Evolutionary conservation across 1,140 invertebrate genomes (phyloP).

Genomic region (Megalonaias nervosa): DNA sequence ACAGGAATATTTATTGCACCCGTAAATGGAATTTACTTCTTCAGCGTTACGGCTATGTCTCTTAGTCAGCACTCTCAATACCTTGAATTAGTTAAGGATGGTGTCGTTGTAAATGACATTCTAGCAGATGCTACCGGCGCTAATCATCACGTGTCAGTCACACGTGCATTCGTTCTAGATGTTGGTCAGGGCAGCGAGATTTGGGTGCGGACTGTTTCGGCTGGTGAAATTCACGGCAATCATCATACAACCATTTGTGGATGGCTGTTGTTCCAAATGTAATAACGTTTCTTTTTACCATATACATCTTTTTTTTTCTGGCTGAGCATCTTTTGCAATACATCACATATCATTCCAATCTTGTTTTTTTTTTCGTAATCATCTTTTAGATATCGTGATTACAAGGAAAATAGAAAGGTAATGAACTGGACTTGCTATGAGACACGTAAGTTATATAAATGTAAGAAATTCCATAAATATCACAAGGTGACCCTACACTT

Average conservation of each 20-base stretch:
- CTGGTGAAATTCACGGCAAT: not conserved
- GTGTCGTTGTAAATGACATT: not conserved
- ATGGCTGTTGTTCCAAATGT: not conserved
- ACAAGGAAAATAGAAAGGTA: too few species aligned
- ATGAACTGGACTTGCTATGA: too few species aligned
- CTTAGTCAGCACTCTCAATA: not conserved
- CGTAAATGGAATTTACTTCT: not conserved
- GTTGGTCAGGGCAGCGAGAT: not conserved
- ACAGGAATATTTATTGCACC: slow-evolving; percentile 1
- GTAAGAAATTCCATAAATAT: too few species aligned
- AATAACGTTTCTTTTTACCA: too few species aligned
- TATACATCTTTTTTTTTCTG: too few species aligned
- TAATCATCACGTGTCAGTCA: not conserved
- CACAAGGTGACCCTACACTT: too few species aligned
- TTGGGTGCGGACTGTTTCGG: not conserved
- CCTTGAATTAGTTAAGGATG: not conserved
- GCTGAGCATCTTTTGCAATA: too few species aligned
- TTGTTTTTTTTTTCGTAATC: too few species aligned
- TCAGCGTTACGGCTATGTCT: not conserved
- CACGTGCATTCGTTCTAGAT: not conserved
- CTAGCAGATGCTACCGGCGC: not conserved
- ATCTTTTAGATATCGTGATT: too few species aligned
- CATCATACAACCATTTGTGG: not conserved
- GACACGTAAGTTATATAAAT: too few species aligned
- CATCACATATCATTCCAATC: too few species aligned